Evolutionary conservation across 2,113 vertebrate species (phyloP).

Genomic region (Dipodomys ordii): DNA sequence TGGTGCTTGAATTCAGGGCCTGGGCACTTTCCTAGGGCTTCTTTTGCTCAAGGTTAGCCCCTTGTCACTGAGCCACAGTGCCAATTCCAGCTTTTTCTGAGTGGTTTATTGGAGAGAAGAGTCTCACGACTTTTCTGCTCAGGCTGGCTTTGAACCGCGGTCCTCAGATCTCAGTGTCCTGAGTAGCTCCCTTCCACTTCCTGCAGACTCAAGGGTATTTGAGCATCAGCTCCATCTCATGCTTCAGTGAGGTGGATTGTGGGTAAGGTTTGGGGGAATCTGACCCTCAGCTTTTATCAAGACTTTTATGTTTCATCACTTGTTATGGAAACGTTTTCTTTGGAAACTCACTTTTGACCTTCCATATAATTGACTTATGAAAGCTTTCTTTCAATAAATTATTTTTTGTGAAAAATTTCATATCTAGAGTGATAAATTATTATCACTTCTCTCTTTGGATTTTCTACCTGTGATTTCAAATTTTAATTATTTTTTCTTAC

Average conservation of each 20-base stretch:
- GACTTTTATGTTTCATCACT: background rate
- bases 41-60: no score
- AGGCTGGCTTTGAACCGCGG: no score
- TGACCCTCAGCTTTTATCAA: background rate
- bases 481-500: slow-evolving; percentile 29
- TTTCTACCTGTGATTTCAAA: slow-evolving; percentile 25
- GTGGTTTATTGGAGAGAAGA: no score
- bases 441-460: slow-evolving; percentile 7
- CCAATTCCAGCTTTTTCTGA: no score
- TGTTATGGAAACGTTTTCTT: background rate
- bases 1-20: no score
- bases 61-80: no score
- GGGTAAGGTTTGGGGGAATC: background rate
- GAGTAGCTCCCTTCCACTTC: background rate
- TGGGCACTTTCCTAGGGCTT: no score
- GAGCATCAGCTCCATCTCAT: background rate
- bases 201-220: background rate
- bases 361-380: slow-evolving; percentile 23
- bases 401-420: slow-evolving; percentile 29
- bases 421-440: background rate
- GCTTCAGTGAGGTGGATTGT: background rate
- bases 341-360: slow-evolving; percentile 2
- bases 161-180: no score
- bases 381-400: background rate
- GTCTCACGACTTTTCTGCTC: no score